These are phyloP conservation scores for rat (Rattus norvegicus) DNA, from an alignment of 2,113 vertebrate species.

Conservation along the genomic window GRCr8 NC_086029.1:37450001-37450500, in stretches of 20 bases:
- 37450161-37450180: background rate
- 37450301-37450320: background rate
- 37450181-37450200: background rate
- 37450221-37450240: background rate
- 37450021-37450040: background rate
- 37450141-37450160: background rate
- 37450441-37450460: background rate
- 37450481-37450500: background rate
- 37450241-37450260: background rate
- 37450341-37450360: background rate
- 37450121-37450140: background rate
- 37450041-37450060: background rate
- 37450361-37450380: background rate
- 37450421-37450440: background rate
- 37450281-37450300: background rate
- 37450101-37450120: background rate
- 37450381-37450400: background rate
- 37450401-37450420: background rate
- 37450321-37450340: background rate
- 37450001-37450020: background rate
- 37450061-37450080: background rate
- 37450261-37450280: background rate
- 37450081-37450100: background rate
- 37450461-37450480: background rate
- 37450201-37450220: background rate